Evolutionary conservation across 2,113 vertebrate species (phyloP), one percentile per base, ranked within the genome.

Genomic region (Clinocottus analis): DNA sequence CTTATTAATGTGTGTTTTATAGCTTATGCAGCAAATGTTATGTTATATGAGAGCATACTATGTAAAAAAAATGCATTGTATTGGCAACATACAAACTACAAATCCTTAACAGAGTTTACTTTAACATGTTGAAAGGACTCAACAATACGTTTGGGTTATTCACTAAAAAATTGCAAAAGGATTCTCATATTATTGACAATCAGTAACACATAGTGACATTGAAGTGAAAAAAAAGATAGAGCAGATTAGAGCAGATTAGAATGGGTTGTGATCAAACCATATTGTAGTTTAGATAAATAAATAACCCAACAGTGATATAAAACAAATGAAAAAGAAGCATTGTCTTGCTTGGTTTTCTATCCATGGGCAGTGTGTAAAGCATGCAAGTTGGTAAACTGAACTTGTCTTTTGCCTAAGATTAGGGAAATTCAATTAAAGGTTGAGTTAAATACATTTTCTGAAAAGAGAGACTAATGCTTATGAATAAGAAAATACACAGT

Each of bases 401-500:
- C 21, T 27, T 5, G 56, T 29, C 16, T 41, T 9, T 43, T 41
- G 16, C 23, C 9, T 7, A 19, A 12, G 31, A 31, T 4, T 56
- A 37, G 58, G 6, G 16, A 3, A 23, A 16, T 33, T 37, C 5
- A 68, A 23, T 68, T 13, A 29, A 27, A 41, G 1, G 21, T 59
- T n/a, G 1, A 47, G 17, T 72, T 23, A 16, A 45, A 23, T 1
- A 31, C 16, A 43, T n/a, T 3, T 25, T 41, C 23, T 55, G 65
- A 51, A 51, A 27, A 51, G 12, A 8, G 1, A 41, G 2, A n/a
- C 3, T 2, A 11, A 41, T 33, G 45, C 5, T 13, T 7, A 51
- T 31, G 63, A 3, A 75, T 63, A 39, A 75, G n/a, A 49, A 80
- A 29, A 58, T 0, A 3, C 43, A 77, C 68, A 49, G 63, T 35